Conservation (phyloP, 2,888 invertebrate genomes). For the Ophion costatus region DNA sequence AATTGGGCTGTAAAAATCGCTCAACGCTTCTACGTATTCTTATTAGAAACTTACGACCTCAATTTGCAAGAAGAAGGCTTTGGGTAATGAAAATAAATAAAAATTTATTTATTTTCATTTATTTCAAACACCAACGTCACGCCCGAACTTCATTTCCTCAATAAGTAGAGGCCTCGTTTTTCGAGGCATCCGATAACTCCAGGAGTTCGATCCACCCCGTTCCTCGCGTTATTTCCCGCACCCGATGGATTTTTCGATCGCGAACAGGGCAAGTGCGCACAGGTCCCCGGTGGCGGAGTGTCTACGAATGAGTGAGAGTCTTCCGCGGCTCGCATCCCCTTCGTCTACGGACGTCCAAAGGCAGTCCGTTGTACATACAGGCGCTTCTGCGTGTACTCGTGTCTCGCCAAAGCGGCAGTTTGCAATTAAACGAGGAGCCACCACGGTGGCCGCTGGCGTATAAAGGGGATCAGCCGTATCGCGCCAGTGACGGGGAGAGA, state of each 20-base stretch:
- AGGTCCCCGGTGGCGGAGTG: not conserved
- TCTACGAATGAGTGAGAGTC: not conserved
- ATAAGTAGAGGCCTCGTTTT: not conserved
- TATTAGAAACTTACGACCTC: too few relatives aligned
- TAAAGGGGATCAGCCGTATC: conserved; percentile 71
- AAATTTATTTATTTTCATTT: too few relatives aligned
- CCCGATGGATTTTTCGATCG: not conserved
- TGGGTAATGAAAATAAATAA: too few relatives aligned
- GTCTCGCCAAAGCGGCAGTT: conserved; percentile 75
- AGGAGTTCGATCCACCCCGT: not conserved
- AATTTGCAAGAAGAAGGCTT: too few relatives aligned
- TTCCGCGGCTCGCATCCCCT: not conserved
- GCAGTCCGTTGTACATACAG: not conserved
- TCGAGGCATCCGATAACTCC: not conserved
- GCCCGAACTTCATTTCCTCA: not conserved
- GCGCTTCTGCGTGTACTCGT: conserved; percentile 22
- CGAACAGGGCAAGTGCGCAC: not conserved
- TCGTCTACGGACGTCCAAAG: not conserved
- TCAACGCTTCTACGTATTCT: too few relatives aligned
- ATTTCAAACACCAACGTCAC: too few relatives aligned
- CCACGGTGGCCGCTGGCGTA: conserved; percentile 66
- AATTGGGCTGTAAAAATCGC: too few relatives aligned
- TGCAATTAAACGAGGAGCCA: conserved; percentile 80
- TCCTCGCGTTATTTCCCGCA: not conserved
- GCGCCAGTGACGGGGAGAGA: conserved; percentile 57